A percentile compares a stretch with the other conserved stretches of the same genome.
phyloP scores from a whole-genome alignment of 2,888 invertebrate genomes.

The Meta bourneti region DNA sequence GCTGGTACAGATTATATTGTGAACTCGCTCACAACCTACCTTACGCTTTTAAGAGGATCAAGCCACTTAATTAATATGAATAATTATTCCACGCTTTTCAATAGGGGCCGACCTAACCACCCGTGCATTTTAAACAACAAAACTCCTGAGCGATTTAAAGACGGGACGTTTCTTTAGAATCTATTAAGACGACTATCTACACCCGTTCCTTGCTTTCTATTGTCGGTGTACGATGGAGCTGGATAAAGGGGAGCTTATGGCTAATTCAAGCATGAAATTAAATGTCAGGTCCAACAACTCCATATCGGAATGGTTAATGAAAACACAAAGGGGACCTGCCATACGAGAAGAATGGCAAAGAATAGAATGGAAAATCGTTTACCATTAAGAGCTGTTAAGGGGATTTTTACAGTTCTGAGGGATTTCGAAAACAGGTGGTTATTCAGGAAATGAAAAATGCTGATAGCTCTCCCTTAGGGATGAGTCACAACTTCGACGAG shows the following conservation, averaged over 20 bases:
- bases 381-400: slow-evolving; percentile 46
- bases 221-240: slow-evolving; percentile 8
- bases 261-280: slow-evolving; percentile 67
- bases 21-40: slow-evolving; percentile 8
- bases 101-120: not conserved
- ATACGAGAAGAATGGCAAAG: not conserved
- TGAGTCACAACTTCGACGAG: not conserved
- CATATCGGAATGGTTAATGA: slow-evolving; percentile 47
- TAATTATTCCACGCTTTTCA: slow-evolving; percentile 5
- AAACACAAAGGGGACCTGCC: slow-evolving; percentile 38
- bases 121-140: slow-evolving; percentile 14
- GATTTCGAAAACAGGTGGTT: not conserved
- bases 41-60: slow-evolving; percentile 5
- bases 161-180: slow-evolving; percentile 30
- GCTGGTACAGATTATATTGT: not conserved
- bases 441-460: not conserved
- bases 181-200: slow-evolving; percentile 47
- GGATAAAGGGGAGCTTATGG: slow-evolving; percentile 46
- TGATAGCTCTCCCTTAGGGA: not conserved
- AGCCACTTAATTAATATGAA: slow-evolving; percentile 37
- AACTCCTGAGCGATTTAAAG: not conserved
- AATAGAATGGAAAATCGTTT: slow-evolving; percentile 33
- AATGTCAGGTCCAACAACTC: slow-evolving; percentile 63
- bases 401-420: slow-evolving; percentile 3
- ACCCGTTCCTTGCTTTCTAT: slow-evolving; percentile 1